A percentile compares a stretch with the other conserved stretches of the same genome.
phyloP scores from a whole-genome alignment of 2,888 invertebrate genomes.

The Embidobia sp. region DNA sequence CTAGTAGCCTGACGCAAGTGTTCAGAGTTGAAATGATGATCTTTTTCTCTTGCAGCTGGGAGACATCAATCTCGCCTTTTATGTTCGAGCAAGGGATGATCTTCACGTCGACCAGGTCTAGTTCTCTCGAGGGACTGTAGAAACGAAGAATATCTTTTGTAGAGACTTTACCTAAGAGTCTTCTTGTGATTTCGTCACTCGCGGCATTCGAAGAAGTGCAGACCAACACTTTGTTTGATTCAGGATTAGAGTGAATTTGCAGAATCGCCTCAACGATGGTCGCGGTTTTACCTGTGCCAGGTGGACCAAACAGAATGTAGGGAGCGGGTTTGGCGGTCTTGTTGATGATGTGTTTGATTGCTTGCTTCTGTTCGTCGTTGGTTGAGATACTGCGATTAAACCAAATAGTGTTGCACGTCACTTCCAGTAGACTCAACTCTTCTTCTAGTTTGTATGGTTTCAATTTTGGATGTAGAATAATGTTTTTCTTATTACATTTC shows the following conservation, averaged over 20 bases:
- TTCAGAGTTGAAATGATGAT: slow-evolving; percentile 86
- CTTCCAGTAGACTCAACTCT: neutral
- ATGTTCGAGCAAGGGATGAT: slow-evolving; percentile 80
- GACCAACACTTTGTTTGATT: slow-evolving; percentile 83
- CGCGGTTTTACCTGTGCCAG: slow-evolving; percentile 51
- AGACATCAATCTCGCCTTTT: too few species aligned
- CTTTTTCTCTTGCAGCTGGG: too few species aligned
- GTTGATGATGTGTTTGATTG: slow-evolving; percentile 86
- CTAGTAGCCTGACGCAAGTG: slow-evolving; percentile 55
- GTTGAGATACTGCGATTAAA: slow-evolving; percentile 79
- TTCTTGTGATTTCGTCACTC: slow-evolving; percentile 85
- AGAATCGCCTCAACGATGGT: slow-evolving; percentile 33
- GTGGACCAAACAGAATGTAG: slow-evolving; percentile 89
- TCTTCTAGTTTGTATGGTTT: neutral
- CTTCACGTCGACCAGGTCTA: slow-evolving; percentile 60
- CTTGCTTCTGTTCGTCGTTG: slow-evolving; percentile 85
- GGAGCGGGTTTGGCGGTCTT: slow-evolving; percentile 86
- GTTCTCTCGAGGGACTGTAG: slow-evolving; percentile 65
- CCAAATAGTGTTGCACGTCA: slow-evolving; percentile 62
- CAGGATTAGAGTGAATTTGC: slow-evolving; percentile 72
- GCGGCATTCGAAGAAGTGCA: slow-evolving; percentile 88
- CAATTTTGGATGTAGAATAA: slow-evolving; percentile 35
- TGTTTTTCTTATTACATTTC: slow-evolving; percentile 23
- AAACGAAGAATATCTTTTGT: slow-evolving; percentile 57
- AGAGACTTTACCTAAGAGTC: slow-evolving; percentile 78